Evolutionary conservation across 1,140 invertebrate genomes (phyloP), one percentile per base, ranked within the genome.

Genomic region (Galleria mellonella): DNA sequence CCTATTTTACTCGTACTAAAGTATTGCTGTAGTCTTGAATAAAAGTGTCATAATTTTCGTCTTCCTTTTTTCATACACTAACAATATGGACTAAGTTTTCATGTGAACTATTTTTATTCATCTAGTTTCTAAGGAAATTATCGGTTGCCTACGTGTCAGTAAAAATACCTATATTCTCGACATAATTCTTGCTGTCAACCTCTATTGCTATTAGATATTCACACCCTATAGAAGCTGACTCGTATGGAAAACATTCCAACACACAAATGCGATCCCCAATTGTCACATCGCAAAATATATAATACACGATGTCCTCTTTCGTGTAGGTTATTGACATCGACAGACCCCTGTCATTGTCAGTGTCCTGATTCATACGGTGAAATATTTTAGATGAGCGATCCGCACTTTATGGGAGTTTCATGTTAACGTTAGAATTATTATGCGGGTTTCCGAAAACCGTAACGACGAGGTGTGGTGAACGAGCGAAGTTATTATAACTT

Each of bases 401-500:
- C 51, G 49, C 43, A 45, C 51, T 33, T 72, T 70, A 65, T 70
- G 57, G 47, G 56, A 71, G 58, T 63, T 71, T 62, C 43, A 51
- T 68, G 68, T 68, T 70, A 60, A 61, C 57, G 55, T 48, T 51
- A 43, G 52, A 49, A 55, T 66, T 76, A 78, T 73, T 62, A 67
- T 77, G 63, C 63, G 67, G 71, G 69, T 66, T 68, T 72, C 61
- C 49, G 57, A 72, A 62, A 45, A 39, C 56, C 51, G 55, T 59
- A 57, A 58, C 60, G 53, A 52, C 58, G 71, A 78, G 71, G 68
- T 73, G 63, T 60, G 62, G 63, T 50, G 63, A 72, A 73, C 63
- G 65, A 72, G 65, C 64, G 63, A 83, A 83, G 68, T 83, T 79
- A 79, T 79, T 72, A 77, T 83, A 79, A 83, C 56, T 79, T 77